A percentile compares a stretch with the other conserved stretches of the same genome.
phyloP scores from a whole-genome alignment of 2,797 vertebrate genomes.

The Zenarchopterus dispar region DNA sequence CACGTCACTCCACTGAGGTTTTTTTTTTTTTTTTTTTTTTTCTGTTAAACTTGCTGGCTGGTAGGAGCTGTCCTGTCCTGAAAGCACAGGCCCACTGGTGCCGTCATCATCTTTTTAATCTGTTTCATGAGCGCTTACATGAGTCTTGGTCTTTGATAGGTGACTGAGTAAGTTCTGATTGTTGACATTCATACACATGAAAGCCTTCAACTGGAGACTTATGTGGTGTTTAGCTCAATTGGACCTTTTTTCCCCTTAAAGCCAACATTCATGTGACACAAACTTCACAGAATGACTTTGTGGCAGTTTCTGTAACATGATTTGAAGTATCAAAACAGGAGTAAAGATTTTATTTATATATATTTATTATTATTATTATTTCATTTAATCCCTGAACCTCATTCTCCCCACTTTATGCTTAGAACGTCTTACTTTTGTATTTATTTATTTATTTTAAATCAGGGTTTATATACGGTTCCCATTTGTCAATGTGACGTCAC shows the following conservation, averaged over 20 bases:
- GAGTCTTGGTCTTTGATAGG: slow-evolving; percentile 23
- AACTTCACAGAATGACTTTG: slow-evolving; percentile 17
- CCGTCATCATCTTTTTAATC: slow-evolving; percentile 20
- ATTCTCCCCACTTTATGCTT: no score
- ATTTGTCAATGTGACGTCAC: no score
- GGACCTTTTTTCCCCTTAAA: slow-evolving; percentile 11
- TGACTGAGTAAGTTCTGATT: slow-evolving; percentile 9
- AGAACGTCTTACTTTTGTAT: no score
- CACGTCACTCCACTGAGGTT: slow-evolving; percentile 28
- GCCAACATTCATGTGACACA: neutral
- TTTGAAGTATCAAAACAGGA: neutral
- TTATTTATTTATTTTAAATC: no score
- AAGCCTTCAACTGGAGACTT: slow-evolving; percentile 27
- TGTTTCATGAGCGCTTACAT: slow-evolving; percentile 25
- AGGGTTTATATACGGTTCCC: no score
- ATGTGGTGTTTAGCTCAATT: slow-evolving; percentile 28
- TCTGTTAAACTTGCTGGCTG: slow-evolving; percentile 55
- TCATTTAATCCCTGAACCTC: no score
- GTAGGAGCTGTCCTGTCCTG: slow-evolving; percentile 21
- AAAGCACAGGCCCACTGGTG: slow-evolving; percentile 52
- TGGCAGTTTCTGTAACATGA: slow-evolving; percentile 24
- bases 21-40: slow-evolving; percentile 17
- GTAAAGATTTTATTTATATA: no score
- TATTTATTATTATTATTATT: no score
- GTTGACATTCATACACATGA: slow-evolving; percentile 21